Conservation (phyloP, 2,797 vertebrate species). For the Chloroceryle amazona region DNA sequence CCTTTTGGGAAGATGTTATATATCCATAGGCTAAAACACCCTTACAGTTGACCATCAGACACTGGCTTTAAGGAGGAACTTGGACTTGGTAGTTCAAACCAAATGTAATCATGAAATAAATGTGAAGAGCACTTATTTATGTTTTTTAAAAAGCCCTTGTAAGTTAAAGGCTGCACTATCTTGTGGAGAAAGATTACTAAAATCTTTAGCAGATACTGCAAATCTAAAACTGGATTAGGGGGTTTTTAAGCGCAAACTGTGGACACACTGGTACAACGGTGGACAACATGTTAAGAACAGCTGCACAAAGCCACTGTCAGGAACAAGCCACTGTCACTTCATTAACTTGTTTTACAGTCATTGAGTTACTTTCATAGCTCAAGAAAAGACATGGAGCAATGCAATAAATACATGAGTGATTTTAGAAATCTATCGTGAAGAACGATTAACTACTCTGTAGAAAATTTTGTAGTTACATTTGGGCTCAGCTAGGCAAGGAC, state of each 20-base stretch:
- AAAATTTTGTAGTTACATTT: background rate
- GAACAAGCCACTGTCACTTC: background rate
- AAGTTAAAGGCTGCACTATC: background rate
- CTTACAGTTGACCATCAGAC: background rate
- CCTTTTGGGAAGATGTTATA: background rate
- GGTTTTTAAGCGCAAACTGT: background rate
- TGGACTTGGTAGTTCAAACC: background rate
- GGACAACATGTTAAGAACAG: background rate
- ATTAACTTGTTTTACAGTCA: background rate
- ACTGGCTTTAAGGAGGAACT: background rate
- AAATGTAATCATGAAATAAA: background rate
- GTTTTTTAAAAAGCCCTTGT: background rate
- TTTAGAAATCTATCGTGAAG: background rate
- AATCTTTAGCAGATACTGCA: background rate
- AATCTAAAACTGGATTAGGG: background rate
- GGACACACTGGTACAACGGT: background rate
- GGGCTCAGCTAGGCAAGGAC: background rate
- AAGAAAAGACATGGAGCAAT: background rate
- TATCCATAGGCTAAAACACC: background rate
- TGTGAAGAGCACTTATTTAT: background rate
- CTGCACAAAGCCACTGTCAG: background rate
- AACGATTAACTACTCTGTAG: background rate
- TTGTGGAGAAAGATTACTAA: background rate
- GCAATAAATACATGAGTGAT: background rate
- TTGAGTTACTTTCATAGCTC: background rate